Evolutionary conservation across 2,797 vertebrate species (phyloP).

Genomic region (Scyliorhinus canicula): DNA sequence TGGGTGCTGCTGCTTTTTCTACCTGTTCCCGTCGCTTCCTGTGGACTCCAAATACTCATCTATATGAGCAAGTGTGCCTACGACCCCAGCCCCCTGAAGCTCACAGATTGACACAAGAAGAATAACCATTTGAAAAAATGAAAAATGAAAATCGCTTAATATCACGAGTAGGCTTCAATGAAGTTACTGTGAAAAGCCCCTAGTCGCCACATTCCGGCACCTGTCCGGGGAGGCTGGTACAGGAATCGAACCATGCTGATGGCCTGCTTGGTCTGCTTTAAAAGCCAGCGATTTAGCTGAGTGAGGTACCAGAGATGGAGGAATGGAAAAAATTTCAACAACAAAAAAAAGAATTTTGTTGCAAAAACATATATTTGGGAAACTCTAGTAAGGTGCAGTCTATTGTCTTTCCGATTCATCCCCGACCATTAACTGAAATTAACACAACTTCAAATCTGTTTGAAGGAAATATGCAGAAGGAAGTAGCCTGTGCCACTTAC

Average conservation of each 20-base stretch:
- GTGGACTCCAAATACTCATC: no score
- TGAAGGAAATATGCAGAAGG: background rate
- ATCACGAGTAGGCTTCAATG: no score
- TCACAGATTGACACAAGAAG: background rate
- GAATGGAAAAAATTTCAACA: background rate
- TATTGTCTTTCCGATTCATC: background rate
- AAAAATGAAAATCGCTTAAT: no score
- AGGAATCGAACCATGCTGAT: no score
- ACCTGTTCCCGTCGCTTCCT: background rate
- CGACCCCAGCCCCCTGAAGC: background rate
- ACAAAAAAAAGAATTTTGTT: background rate
- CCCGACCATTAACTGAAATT: background rate
- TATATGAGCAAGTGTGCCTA: background rate
- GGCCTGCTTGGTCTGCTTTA: no score
- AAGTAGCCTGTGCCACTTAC: constrained; percentile 53
- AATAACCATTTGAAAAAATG: background rate
- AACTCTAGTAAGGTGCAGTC: background rate
- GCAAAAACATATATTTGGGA: background rate
- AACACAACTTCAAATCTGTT: background rate
- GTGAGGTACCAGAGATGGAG: background rate
- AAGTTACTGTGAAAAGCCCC: no score
- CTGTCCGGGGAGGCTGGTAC: no score
- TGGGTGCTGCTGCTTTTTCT: background rate
- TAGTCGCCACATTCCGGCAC: no score
- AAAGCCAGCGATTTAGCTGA: no score